Evolutionary conservation across 2,113 vertebrate genomes (phyloP), one percentile per base, ranked within the genome.

Genomic region (Onychostoma macrolepis): DNA sequence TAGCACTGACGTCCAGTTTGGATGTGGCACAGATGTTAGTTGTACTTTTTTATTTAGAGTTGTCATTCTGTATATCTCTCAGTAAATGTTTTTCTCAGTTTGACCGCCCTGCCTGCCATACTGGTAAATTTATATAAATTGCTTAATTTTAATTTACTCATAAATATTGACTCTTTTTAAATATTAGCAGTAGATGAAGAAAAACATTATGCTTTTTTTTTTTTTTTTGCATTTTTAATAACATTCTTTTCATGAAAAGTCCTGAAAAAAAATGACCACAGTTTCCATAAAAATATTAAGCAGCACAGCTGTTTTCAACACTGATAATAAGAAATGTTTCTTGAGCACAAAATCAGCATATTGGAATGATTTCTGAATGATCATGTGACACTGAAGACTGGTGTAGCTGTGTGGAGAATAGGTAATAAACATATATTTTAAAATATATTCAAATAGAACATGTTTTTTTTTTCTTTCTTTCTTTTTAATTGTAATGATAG

Each of bases 11-110:
- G 12, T 75, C 12, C 12, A 61, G 77, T 80, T n/a, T 63, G 13
- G 38, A 65, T 65, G 58, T 61, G 61, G 61, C 61, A 50, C 58
- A 65, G 41, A 79, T 85, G 83, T 87, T 83, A 77, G 50, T 67
- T 28, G 75, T 17, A 41, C 63, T 67, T 50, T 19, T 86, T 33
- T 30, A 74, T 19, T 21, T 48, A 12, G 24, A 36, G 36, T 56
- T 53, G 43, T 58, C 8, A 43, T 48, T 38, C 48, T 56, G 56
- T 21, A 63, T 38, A 48, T 36, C 61, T 43, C 56, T 24, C 72
- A 72, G 84, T 86, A 61, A 80, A 26, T 80, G 24, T 11, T 28
- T 81, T 41, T 65, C 12, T 38, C 6, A 81, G 13, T 65, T 36
- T 41, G 53, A 77, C 48, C 28, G 36, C 13, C 36, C 17, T 65